phyloP scores from a whole-genome alignment of 2,797 vertebrate species.

The Stomatorhinus walkeri region DNA sequence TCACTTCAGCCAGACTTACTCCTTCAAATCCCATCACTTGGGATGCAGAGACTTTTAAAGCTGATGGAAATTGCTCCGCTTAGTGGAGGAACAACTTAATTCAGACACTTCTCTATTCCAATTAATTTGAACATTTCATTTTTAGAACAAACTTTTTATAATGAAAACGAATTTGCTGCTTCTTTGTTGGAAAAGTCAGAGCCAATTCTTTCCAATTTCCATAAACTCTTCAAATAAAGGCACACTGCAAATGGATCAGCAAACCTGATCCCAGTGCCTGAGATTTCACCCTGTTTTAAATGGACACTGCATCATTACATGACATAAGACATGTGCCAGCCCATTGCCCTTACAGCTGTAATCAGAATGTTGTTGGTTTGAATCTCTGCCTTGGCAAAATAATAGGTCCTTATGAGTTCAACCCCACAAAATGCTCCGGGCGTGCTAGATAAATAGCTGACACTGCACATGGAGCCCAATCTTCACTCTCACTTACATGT shows the following conservation, averaged over 20 bases:
- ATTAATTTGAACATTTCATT: not conserved
- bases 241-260: not conserved
- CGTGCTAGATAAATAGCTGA: not conserved
- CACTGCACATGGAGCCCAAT: not conserved
- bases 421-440: not conserved
- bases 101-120: constrained; percentile 1
- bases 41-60: not conserved
- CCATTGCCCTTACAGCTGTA: not conserved
- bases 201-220: constrained; percentile 3
- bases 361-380: not conserved
- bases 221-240: not conserved
- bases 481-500: not conserved
- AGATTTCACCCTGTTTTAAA: not conserved
- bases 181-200: not conserved
- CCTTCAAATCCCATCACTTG: not conserved
- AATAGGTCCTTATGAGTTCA: not conserved
- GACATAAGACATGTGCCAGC: not conserved
- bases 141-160: not conserved
- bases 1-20: not conserved
- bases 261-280: not conserved
- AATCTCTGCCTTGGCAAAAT: not conserved
- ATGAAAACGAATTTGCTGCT: not conserved
- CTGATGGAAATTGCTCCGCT: not conserved
- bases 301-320: not conserved
- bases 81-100: not conserved